Base-by-base conservation (phyloP, 2,888 invertebrate genomes). In the Trissolcus brochymenae region DNA sequence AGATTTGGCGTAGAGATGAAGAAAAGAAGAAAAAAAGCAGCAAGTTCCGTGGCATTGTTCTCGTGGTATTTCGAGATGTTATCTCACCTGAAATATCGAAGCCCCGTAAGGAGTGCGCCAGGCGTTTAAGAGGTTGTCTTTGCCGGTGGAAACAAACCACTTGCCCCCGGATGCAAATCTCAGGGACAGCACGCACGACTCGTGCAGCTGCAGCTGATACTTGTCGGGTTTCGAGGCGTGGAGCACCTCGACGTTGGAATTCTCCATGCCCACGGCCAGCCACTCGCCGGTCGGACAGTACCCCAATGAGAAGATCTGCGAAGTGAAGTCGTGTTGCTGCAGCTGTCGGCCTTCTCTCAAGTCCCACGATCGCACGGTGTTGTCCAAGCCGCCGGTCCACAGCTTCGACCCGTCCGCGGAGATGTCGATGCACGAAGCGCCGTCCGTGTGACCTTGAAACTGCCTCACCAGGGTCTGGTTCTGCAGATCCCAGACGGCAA, bases 201-300 rank as follows among this genome's bases (percentile, higher is more conserved):
- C 98, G 91, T 98, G 98, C 78, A 98, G 91, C 90, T 97, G 97
- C 62, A 98, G 92, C 89, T 98, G 97, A 90, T 98, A 98, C 90
- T 97, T 97, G 91, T 98, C 97, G 4, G 95, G 95, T 89, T 97
- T 96, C 80, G 94, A 93, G 56, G 95, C 94, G 89, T 95, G 95
- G 53, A 97, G 90, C 11, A 98, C 97, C 88, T 98, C 98, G 78
- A 98, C 97, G 88, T 96, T 95, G 79, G 95, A 96, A 90, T 96
- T 97, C 91, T 98, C 98, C 97, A 98, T 97, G 80, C 98, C 98
- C 49, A 98, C 98, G 3, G 98, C 98, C 62, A 98, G 90, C 97
- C 97, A 98, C 85, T 98, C 97, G 16, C 96, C 97, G 77, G 64
- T 75, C 7, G 75, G 75, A 21, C 75, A 75, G 55, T 75, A 75